Evolutionary conservation across 2,797 vertebrate species (phyloP).

Genomic region (Enteromius unitaeniatus): DNA sequence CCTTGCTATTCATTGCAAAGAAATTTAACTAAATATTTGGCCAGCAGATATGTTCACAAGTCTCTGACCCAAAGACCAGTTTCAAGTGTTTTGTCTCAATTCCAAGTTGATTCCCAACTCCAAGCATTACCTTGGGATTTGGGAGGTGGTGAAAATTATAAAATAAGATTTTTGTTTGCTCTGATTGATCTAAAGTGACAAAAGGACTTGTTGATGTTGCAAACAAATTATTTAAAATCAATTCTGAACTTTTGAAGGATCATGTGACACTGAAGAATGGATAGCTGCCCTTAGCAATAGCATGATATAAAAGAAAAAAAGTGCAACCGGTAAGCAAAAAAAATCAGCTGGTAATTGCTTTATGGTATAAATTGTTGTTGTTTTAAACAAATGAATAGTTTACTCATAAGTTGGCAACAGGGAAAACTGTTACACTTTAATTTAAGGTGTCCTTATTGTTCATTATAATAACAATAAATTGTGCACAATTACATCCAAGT

Average conservation of each 20-base stretch:
- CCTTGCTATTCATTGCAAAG: constrained; percentile 9
- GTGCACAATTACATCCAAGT: too few species aligned
- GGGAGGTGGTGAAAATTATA: neutral
- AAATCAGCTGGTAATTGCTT: too few species aligned
- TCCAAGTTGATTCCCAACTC: neutral
- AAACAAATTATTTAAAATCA: neutral
- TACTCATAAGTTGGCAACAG: too few species aligned
- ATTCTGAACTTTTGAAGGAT: neutral
- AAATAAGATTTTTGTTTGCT: neutral
- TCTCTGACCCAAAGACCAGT: neutral
- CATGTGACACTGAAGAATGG: neutral
- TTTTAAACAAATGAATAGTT: too few species aligned
- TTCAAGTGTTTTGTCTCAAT: neutral
- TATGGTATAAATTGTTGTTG: too few species aligned
- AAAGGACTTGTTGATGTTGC: neutral
- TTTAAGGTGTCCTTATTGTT: too few species aligned
- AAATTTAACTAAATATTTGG: constrained; percentile 23
- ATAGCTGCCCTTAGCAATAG: neutral
- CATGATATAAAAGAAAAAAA: too few species aligned
- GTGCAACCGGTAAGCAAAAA: too few species aligned
- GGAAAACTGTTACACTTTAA: too few species aligned
- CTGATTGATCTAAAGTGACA: neutral
- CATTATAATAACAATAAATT: too few species aligned
- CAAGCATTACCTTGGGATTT: neutral
- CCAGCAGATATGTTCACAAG: neutral